Evolutionary conservation across 2,888 invertebrate species (phyloP), one percentile per base, ranked within the genome.

Genomic region (Aleiodes testaceus): DNA sequence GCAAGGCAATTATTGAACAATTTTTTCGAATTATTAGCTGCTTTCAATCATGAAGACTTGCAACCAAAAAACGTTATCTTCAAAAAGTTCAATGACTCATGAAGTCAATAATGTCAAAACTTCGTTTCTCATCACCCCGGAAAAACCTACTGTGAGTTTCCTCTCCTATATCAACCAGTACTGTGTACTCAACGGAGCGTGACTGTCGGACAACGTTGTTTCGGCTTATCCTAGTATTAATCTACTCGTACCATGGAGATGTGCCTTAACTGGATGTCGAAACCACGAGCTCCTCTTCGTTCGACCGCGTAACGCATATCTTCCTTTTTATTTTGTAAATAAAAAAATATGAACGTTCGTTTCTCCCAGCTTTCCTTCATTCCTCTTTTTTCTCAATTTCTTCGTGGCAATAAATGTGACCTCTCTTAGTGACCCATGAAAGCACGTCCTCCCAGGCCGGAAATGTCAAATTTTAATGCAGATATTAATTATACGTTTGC

Each of bases 341-440:
- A 26, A 26, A 53, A 53, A 53, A 53, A 59, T 16, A 30, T 14
- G 30, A 11, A 7, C 36, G n/a, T 3, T 63, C 64, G 50, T 70
- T 61, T 65, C 73, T 65, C 44, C 69, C 71, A 66, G 53, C 45
- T 50, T 45, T 61, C 22, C 66, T 68, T 55, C 16, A 36, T 61
- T 59, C 52, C 45, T 59, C 47, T n/a, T 55, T 26, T 47, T 30
- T 59, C 59, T 30, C 55, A 16, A 55, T 67, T 67, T 55, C 42
- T 44, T 16, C 42, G 16, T 42, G 3, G 22, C 6, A n/a, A n/a
- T 59, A 22, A 12, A n/a, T 49, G 7, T 53, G n/a, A 44, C 55
- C 52, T 26, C 18, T 72, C 68, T 68, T 72, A 84, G 82, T 18
- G 42, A 59, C 42, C 59, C 59, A n/a, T 59, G 59, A 81, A 77